A percentile compares a stretch with the other conserved stretches of the same genome.
Conservation (phyloP, 2,888 invertebrate species). For the Xylota sylvarum region DNA sequence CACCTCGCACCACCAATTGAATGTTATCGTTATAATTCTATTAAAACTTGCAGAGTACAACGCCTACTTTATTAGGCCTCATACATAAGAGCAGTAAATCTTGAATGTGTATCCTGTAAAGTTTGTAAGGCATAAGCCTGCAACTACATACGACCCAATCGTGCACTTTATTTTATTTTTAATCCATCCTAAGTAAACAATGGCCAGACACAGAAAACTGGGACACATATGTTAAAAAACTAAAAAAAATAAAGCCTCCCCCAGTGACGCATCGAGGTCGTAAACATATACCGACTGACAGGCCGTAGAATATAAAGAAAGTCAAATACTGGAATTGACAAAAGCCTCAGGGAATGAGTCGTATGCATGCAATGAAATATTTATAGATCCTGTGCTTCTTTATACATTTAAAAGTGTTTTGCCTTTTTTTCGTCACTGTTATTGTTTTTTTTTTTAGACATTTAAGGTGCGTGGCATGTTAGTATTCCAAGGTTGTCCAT, state of each 20-base stretch:
- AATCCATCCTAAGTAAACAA: slow-evolving; percentile 25
- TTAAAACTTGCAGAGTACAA: too few relatives aligned
- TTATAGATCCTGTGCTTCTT: slow-evolving; percentile 32
- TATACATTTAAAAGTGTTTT: slow-evolving; percentile 14
- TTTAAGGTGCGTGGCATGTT: neutral
- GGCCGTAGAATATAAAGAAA: neutral
- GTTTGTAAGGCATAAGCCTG: too few relatives aligned
- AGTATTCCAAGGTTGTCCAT: neutral
- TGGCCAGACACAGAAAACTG: slow-evolving; percentile 33
- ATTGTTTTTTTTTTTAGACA: slow-evolving; percentile 1
- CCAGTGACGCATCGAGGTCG: slow-evolving; percentile 29
- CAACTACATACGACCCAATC: too few relatives aligned
- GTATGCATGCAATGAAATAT: slow-evolving; percentile 38
- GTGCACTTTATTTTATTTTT: neutral
- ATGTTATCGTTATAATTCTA: too few relatives aligned
- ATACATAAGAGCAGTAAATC: too few relatives aligned
- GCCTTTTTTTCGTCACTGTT: neutral
- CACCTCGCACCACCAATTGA: too few relatives aligned
- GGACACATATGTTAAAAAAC: slow-evolving; percentile 29
- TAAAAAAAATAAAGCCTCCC: neutral
- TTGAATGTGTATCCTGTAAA: too few relatives aligned
- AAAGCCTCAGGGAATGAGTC: slow-evolving; percentile 30
- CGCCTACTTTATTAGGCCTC: too few relatives aligned
- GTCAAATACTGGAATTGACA: slow-evolving; percentile 26
- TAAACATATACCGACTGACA: slow-evolving; percentile 4